A percentile compares a stretch with the other conserved stretches of the same genome.
Evolutionary conservation across 2,797 vertebrate genomes (phyloP).

Genomic region (Gymnothorax javanicus): DNA sequence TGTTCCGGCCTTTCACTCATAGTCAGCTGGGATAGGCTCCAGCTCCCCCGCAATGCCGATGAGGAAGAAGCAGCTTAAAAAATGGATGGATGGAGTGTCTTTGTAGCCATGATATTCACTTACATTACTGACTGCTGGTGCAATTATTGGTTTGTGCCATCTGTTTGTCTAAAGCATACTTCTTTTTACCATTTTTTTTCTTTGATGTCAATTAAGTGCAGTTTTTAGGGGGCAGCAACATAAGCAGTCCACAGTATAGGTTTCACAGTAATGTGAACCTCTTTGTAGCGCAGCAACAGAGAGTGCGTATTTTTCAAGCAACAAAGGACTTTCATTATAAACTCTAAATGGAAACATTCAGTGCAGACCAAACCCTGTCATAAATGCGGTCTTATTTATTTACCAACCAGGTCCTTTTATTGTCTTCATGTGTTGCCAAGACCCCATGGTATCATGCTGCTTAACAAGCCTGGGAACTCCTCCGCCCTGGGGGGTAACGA

Average conservation of each 20-base stretch:
- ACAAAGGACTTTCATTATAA: slow-evolving; percentile 1
- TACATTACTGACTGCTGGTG: background rate
- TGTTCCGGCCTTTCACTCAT: no score
- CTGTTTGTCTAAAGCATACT: background rate
- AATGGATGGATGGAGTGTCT: background rate
- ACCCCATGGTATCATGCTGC: background rate
- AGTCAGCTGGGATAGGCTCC: no score
- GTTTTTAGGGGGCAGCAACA: background rate
- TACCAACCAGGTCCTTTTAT: background rate
- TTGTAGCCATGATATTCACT: background rate
- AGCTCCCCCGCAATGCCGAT: no score
- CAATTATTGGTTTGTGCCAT: background rate
- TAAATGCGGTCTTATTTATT: background rate
- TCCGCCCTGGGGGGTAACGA: background rate
- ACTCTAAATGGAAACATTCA: slow-evolving; percentile 7
- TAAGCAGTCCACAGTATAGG: background rate
- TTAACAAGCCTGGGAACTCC: background rate
- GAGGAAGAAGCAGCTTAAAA: no score
- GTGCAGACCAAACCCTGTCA: background rate
- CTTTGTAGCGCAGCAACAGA: background rate
- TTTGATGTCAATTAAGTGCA: background rate
- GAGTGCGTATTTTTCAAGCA: background rate
- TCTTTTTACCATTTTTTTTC: background rate
- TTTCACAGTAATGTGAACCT: background rate
- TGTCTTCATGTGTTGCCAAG: slow-evolving; percentile 1